Evolutionary conservation across 2,888 invertebrate genomes (phyloP).

Genomic region (Asteroscopus sphinx): DNA sequence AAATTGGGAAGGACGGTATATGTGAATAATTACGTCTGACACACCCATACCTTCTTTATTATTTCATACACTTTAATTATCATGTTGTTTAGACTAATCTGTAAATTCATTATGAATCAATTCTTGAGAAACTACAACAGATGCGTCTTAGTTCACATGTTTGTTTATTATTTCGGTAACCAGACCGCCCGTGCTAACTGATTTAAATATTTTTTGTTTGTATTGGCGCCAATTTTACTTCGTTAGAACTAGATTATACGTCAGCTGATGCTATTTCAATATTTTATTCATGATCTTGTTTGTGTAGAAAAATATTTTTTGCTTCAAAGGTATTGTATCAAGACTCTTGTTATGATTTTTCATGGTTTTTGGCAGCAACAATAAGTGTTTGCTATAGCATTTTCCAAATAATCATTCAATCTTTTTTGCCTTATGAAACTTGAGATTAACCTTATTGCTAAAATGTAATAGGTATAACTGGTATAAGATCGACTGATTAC

Average conservation of each 20-base stretch:
- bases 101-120: conserved; percentile 24
- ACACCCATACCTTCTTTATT: neutral
- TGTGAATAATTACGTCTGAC: neutral
- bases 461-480: no score
- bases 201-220: conserved; percentile 50
- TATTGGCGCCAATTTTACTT: conserved; percentile 33
- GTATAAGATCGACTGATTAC: no score
- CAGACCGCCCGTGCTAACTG: conserved; percentile 32
- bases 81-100: conserved; percentile 16
- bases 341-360: neutral
- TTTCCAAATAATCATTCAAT: neutral
- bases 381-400: neutral
- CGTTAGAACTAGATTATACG: conserved; percentile 16
- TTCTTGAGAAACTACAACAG: conserved; percentile 33
- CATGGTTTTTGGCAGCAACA: neutral
- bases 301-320: neutral
- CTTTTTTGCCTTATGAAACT: no score
- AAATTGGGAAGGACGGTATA: no score
- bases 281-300: conserved; percentile 4
- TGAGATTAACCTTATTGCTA: no score
- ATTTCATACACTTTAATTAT: conserved; percentile 12
- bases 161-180: conserved; percentile 36
- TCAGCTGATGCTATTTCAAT: conserved; percentile 19
- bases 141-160: conserved; percentile 24
- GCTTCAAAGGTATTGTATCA: neutral